Evolutionary conservation across 2,113 vertebrate genomes (phyloP).

Genomic region (Mus pahari): DNA sequence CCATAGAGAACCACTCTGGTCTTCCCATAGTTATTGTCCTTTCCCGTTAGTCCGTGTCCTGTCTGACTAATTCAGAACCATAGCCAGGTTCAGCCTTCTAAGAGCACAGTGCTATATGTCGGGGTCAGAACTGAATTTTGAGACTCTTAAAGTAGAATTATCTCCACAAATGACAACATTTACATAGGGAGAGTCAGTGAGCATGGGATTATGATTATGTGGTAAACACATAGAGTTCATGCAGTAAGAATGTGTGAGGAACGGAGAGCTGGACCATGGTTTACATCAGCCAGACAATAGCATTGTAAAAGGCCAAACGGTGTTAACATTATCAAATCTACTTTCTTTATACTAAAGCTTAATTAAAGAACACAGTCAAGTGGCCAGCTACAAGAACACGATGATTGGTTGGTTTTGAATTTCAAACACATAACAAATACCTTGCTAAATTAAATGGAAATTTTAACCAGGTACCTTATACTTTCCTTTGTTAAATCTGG

Average conservation of each 20-base stretch:
- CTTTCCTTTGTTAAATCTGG: neutral
- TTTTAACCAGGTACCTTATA: neutral
- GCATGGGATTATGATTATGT: neutral
- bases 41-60: neutral
- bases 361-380: neutral
- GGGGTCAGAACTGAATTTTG: constrained; percentile 6
- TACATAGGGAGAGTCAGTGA: neutral
- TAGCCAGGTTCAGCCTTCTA: neutral
- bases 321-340: neutral
- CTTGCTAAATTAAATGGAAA: constrained; percentile 16
- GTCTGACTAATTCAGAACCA: neutral
- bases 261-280: neutral
- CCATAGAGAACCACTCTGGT: neutral
- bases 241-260: too few relatives aligned
- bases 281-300: neutral
- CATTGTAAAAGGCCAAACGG: neutral
- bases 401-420: neutral
- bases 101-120: neutral
- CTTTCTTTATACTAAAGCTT: neutral
- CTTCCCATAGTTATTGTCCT: neutral
- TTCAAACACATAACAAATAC: neutral
- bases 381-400: neutral
- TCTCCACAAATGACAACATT: neutral
- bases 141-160: constrained; percentile 35
- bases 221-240: neutral